Base-by-base conservation (phyloP, 2,113 vertebrate genomes). In the Hemiscyllium ocellatum region DNA sequence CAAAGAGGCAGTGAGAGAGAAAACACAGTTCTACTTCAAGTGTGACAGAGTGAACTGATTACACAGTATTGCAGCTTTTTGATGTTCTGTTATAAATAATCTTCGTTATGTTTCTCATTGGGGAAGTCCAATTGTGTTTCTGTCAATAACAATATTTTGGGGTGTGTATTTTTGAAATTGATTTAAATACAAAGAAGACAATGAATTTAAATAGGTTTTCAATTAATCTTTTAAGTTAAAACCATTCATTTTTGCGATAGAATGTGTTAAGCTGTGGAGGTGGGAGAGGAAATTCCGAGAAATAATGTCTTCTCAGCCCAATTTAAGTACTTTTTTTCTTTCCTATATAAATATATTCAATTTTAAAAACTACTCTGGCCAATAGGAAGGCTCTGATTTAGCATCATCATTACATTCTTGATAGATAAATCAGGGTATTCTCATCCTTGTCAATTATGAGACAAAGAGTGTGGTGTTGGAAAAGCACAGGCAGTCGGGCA, bases 181-280 rank as follows among this genome's bases (percentile, higher is more conserved):
- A 83, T 83, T 83, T 47, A 83, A 5, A 37, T 42, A 17, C 37
- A 42, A 47, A 47, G 78, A 37, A 42, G 80, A 42, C 37, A 42
- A 83, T 47, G 37, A 83, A 83, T 83, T 83, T 83, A 83, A 83
- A 37, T 83, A 83, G 80, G 80, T 83, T 47, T 83, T 83, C 80
- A 42, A 83, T 83, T 47, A 83, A 83, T 19, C 37, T 83, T 83
- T 83, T 42, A 47, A 17, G 42, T 42, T 42, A 83, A 83, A 83
- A 2, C 78, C 37, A 47, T 83, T 42, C 37, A 83, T 83, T 83
- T 80, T 83, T 83, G 42, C 17, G 42, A 42, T 83, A 4, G 4
- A 47, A 42, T 17, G 17, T 83, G n/a, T 83, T 83, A n/a, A 83
- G 17, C 80, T 83, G 72, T 26, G 29, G 29, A 7, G 6, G 72